Base-by-base conservation (phyloP, 2,888 invertebrate species). In the Lochmaea crataegi region DNA sequence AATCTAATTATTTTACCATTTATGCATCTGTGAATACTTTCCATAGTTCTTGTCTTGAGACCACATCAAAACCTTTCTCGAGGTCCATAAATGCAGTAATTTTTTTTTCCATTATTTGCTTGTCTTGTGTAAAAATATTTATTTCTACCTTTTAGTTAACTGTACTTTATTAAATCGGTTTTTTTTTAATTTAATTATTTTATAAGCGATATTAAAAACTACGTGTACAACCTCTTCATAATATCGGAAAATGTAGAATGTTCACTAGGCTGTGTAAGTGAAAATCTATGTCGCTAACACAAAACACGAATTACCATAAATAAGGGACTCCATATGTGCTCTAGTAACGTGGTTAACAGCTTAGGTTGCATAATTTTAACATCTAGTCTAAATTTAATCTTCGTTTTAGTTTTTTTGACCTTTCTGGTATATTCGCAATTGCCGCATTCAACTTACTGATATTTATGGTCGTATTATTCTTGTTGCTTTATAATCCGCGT, bases 401-500 rank as follows among this genome's bases (percentile, higher is more conserved):
- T 51, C 14, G 51, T 51, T 51, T 51, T 18, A 9, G 18, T 53
- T 53, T 38, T n/a, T 53, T 18, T 53, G 53, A 53, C 10, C 16
- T 16, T 53, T 53, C 53, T 18, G 53, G 53, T 53, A 53, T 53
- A 53, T 53, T 53, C 53, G 53, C 53, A 16, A 18, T 53, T 65
- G n/a, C 65, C 60, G 61, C 68, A 61, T 68, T 26, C 32, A 68
- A 61, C n/a, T 61, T 61, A 60, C 58, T 32, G 48, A 68, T 38
- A 68, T 68, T 61, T 61, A 68, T 51, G 68, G 32, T 61, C 26
- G 51, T 51, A 61, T 68, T 68, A 68, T 60, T 61, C 53, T 61
- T 68, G 68, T 61, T 68, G 45, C 45, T 51, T 68, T 68, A 68
- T 51, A 68, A 68, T 60, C 68, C 68, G 48, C 51, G 38, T 68